These are phyloP conservation scores for Atlantisia rogersi DNA, from an alignment of 2,113 vertebrate species.

Conservation along the genomic window DNA sequence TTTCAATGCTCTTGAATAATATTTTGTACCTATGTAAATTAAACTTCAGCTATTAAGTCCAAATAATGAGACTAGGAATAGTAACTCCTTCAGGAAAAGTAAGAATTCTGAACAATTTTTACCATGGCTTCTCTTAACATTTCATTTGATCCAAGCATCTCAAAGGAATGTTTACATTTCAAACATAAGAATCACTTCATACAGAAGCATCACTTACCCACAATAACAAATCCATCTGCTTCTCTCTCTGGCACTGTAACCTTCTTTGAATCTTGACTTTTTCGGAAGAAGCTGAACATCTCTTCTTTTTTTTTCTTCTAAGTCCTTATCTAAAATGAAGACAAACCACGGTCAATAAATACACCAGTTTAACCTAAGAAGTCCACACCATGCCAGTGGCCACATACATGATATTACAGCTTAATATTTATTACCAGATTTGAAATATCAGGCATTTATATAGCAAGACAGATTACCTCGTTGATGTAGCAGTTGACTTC, in stretches of 20 bases:
- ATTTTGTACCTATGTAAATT: not conserved
- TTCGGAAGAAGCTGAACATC: constrained; percentile 92
- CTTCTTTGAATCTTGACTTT: constrained; percentile 83
- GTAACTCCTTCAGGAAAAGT: not conserved
- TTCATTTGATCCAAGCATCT: not conserved
- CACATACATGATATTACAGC: not conserved
- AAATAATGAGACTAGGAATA: not conserved
- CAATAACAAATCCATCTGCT: constrained; percentile 90
- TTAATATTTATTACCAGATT: not conserved
- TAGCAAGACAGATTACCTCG: not conserved
- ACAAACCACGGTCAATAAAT: not conserved
- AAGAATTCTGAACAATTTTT: not conserved
- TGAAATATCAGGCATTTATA: not conserved
- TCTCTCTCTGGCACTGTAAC: constrained; percentile 82
- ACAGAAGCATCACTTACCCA: constrained; percentile 82
- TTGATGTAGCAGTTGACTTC: not conserved
- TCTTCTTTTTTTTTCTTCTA: not conserved
- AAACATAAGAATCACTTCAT: not conserved
- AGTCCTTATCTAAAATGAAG: constrained; percentile 42
- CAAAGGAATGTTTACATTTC: not conserved
- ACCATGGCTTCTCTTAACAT: not conserved
- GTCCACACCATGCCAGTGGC: not conserved
- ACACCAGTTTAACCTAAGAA: not conserved
- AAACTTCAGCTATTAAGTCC: not conserved
- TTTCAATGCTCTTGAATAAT: not conserved